phyloP scores from a whole-genome alignment of 2,888 invertebrate genomes.

The Agapetus fuscipes region DNA sequence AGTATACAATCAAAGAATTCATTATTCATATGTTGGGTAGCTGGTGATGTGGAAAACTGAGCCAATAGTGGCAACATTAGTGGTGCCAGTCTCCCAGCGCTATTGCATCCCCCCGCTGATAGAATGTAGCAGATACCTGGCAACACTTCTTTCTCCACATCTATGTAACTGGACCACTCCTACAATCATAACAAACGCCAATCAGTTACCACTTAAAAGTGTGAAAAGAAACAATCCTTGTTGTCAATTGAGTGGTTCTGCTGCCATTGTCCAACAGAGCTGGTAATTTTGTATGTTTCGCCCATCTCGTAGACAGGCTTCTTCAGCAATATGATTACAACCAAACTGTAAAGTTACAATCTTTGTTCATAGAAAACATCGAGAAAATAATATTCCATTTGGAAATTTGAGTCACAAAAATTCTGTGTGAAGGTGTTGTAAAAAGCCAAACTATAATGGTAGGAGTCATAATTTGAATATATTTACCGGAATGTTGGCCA shows the following conservation, averaged over 20 bases:
- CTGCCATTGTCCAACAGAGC: no score
- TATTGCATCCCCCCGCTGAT: conserved; percentile 65
- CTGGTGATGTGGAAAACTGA: conserved; percentile 47
- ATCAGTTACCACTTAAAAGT: no score
- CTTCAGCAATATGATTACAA: no score
- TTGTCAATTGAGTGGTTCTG: no score
- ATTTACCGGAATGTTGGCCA: conserved; percentile 46
- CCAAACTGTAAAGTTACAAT: no score
- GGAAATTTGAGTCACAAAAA: conserved; percentile 1
- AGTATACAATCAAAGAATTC: conserved; percentile 61
- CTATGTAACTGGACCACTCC: conserved; percentile 63
- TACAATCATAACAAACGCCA: no score
- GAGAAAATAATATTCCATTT: conserved; percentile 9
- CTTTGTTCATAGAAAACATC: no score
- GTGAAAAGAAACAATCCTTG: no score
- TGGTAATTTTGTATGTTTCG: no score
- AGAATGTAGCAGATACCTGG: conserved; percentile 60
- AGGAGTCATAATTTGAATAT: no score
- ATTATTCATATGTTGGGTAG: conserved; percentile 46
- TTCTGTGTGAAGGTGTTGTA: not conserved
- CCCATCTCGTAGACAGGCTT: no score
- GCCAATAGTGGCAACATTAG: conserved; percentile 70
- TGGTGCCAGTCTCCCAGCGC: conserved; percentile 61
- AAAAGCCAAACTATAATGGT: no score
- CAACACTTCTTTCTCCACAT: conserved; percentile 62